A percentile compares a stretch with the other conserved stretches of the same genome.
Conservation (phyloP, 2,888 invertebrate genomes). For the Epinotia ramella region DNA sequence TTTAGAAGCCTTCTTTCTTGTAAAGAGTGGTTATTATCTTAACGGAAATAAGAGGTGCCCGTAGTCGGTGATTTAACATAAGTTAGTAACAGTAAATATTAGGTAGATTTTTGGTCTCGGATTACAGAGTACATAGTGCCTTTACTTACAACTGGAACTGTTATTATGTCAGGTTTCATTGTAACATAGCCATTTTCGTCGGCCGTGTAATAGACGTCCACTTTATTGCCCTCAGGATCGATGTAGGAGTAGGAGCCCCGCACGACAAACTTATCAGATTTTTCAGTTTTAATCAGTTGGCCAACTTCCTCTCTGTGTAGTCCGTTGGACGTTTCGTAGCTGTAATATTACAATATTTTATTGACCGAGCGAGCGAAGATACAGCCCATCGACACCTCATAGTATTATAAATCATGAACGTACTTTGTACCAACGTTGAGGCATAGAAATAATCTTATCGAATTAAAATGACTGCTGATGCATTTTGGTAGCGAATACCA, state of each 20-base stretch:
- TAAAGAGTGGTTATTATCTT: too few species aligned
- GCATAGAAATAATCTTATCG: too few species aligned
- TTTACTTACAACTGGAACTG: constrained; percentile 9
- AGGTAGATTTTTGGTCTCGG: not conserved
- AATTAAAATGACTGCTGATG: too few species aligned
- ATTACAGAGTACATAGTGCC: not conserved
- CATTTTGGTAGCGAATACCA: too few species aligned
- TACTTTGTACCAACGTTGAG: too few species aligned
- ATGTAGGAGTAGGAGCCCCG: constrained; percentile 48
- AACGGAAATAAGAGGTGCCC: too few species aligned
- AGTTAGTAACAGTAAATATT: too few species aligned
- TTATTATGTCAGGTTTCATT: not conserved
- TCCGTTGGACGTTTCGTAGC: constrained; percentile 23
- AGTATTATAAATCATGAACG: too few species aligned
- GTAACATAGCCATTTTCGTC: constrained; percentile 51
- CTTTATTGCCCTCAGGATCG: constrained; percentile 47
- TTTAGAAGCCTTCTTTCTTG: too few species aligned
- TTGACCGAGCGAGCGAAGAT: too few species aligned
- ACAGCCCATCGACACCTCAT: too few species aligned
- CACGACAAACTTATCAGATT: constrained; percentile 40
- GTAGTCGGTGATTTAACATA: too few species aligned
- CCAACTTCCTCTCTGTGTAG: not conserved
- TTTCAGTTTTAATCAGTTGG: not conserved
- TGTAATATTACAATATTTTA: not conserved
- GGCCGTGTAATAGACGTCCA: constrained; percentile 48